Base-by-base conservation (phyloP, 2,888 invertebrate species). In the Kryphioiulus occultus region DNA sequence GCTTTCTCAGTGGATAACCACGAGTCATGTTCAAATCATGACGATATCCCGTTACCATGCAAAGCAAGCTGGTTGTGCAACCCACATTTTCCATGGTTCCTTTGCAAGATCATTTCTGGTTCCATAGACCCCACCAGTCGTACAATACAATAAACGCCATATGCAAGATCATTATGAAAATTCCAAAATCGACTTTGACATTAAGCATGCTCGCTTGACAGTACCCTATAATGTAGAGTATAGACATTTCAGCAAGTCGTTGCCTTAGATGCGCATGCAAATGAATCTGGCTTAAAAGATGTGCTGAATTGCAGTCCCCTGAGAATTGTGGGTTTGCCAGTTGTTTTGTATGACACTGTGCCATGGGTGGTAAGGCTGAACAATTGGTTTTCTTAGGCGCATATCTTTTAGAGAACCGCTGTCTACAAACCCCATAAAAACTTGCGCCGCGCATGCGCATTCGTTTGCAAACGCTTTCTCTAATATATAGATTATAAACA, bases 401-500 rank as follows among this genome's bases (percentile, higher is more conserved):
- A 78, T 78, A 15, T 78, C 78, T 78, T 78, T 78, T 15, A 4
- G 22, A 68, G 68, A 26, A 59, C 19, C 68, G 53, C 26, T 78
- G 26, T 78, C 78, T 78, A 15, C 26, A 78, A 53, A 30, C 30
- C 3, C 30, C 12, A 44, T 44, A 44, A 44, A 44, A 44, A 7
- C 78, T 9, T 30, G 22, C 15, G 22, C 12, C 3, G 78, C 78
- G 78, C 78, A 12, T 78, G 78, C 78, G 78, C 30, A 15, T 26
- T 30, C 1, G 17, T 30, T 26, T 78, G 10, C 26, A 78, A 78
- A 30, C 78, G 78, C 30, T 78, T 78, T 78, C 78, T 78, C 22
- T 78, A 78, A 78, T 78, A 78, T 78, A 78, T 78, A 78, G 78
- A 78, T 78, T 78, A 78, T 78, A 78, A 78, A 78, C 78, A 78